These are phyloP conservation scores for Donacobius atricapilla DNA, from an alignment of 2,113 vertebrate species.

Conservation along the genomic window DNA sequence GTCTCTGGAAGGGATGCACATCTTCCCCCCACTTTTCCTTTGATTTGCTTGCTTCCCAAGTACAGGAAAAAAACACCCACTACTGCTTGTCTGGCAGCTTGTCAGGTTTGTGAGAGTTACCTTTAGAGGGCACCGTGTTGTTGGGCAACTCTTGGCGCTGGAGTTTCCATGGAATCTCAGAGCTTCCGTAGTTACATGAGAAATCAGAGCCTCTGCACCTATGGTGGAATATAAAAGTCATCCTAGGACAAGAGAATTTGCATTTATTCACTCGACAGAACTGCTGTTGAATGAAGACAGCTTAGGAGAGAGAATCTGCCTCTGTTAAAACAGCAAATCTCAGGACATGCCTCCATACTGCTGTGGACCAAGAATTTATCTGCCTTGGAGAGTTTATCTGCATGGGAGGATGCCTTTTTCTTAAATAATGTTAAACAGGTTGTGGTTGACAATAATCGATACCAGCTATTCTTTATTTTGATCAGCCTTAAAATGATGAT, in stretches of 20 bases:
- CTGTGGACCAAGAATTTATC: not conserved
- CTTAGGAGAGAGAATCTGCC: not conserved
- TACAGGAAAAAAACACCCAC: not conserved
- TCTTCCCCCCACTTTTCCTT: not conserved
- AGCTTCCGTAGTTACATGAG: not conserved
- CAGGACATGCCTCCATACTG: not conserved
- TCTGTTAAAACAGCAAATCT: not conserved
- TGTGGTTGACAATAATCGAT: not conserved
- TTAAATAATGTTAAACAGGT: not conserved
- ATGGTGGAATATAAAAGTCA: not conserved
- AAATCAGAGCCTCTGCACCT: not conserved
- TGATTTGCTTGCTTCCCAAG: not conserved
- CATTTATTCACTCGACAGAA: not conserved
- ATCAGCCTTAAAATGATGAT: not conserved
- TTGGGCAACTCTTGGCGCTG: not conserved
- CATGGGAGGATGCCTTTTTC: not conserved
- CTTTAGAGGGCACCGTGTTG: not conserved
- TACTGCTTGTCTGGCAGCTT: not conserved
- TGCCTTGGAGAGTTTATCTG: not conserved
- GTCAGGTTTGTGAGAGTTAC: not conserved
- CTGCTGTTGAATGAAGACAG: not conserved
- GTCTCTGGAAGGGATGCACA: not conserved
- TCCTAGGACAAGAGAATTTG: not conserved
- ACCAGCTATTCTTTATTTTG: not conserved
- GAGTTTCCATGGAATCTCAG: not conserved